A percentile compares a stretch with the other conserved stretches of the same genome.
Conservation (phyloP, 2,113 vertebrate genomes). For the Melanocharis versteri region DNA sequence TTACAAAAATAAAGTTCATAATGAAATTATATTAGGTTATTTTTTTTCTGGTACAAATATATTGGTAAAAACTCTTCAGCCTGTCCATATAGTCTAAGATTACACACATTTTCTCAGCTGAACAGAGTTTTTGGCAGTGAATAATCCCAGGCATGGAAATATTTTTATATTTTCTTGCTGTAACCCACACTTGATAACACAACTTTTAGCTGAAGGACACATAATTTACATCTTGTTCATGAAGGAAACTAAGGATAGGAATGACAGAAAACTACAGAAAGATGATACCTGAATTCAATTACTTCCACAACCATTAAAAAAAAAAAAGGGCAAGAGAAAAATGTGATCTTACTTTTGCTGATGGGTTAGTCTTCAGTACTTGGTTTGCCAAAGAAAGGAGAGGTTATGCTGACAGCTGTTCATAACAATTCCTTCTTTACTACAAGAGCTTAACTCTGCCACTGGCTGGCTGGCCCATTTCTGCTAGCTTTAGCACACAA, state of each 20-base stretch:
- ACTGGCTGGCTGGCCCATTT: slow-evolving; percentile 48
- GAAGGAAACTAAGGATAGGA: background rate
- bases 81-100: background rate
- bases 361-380: slow-evolving; percentile 10
- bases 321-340: background rate
- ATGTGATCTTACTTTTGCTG: slow-evolving; percentile 51
- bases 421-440: slow-evolving; percentile 20
- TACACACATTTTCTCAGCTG: background rate
- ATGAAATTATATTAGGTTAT: slow-evolving; percentile 12
- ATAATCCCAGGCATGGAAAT: background rate
- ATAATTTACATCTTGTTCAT: background rate
- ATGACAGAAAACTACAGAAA: background rate
- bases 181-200: background rate
- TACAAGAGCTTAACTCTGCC: slow-evolving; percentile 55
- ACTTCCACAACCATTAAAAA: background rate
- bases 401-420: slow-evolving; percentile 42
- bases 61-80: background rate
- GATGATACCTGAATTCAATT: background rate
- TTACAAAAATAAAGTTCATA: background rate
- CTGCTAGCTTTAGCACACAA: slow-evolving; percentile 35
- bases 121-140: background rate
- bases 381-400: background rate
- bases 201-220: slow-evolving; percentile 4
- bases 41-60: background rate
- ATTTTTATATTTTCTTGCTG: slow-evolving; percentile 15